Conservation (phyloP, 2,888 invertebrate genomes). For the Girardia tigrina region DNA sequence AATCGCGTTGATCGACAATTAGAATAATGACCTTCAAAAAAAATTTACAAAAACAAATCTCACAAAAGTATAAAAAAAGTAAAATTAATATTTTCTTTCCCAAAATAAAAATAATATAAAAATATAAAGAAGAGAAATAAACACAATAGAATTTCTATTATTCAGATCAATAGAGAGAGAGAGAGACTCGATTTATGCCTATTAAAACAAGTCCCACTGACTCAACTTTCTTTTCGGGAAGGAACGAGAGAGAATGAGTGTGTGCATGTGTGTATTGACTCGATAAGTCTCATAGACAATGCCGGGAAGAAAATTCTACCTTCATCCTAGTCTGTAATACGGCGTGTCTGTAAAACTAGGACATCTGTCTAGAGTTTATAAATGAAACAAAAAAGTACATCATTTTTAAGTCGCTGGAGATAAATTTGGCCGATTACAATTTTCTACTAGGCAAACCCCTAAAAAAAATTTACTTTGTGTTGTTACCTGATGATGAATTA, state of each 20-base stretch:
- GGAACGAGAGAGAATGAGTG: not conserved
- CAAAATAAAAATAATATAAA: too few species aligned
- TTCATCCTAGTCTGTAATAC: slow-evolving; percentile 18
- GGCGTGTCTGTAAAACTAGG: slow-evolving; percentile 8
- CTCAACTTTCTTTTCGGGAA: not conserved
- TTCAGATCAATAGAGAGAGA: slow-evolving; percentile 23
- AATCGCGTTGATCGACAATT: slow-evolving; percentile 15
- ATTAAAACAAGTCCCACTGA: not conserved
- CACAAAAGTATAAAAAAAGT: not conserved
- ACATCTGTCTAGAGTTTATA: slow-evolving; percentile 23
- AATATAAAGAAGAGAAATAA: too few species aligned
- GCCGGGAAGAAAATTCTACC: slow-evolving; percentile 23
- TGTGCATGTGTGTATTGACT: not conserved
- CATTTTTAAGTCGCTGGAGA: not conserved
- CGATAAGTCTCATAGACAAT: slow-evolving; percentile 16
- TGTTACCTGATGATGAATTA: slow-evolving; percentile 4
- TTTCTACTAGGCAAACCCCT: not conserved
- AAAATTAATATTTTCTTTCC: not conserved
- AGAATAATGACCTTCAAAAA: slow-evolving; percentile 5
- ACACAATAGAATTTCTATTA: slow-evolving; percentile 14
- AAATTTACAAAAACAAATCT: slow-evolving; percentile 19
- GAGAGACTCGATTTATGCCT: not conserved
- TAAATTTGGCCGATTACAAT: slow-evolving; percentile 2
- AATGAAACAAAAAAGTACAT: slow-evolving; percentile 21
- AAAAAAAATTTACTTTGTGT: slow-evolving; percentile 8